Conservation (phyloP, 2,888 invertebrate species). For the Drosophila trichaetosa region DNA sequence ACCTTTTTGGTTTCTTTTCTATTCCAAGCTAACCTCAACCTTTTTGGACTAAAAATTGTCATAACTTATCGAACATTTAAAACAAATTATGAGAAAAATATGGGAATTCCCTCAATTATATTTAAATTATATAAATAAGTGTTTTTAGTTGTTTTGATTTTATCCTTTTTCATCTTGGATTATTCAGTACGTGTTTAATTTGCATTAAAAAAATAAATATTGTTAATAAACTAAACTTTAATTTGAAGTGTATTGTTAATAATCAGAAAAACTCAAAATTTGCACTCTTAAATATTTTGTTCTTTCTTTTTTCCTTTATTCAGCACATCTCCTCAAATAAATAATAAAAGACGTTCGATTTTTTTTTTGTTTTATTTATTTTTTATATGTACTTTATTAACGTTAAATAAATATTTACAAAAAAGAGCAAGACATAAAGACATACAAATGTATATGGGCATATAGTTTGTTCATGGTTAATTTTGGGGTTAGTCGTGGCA, state of each 20-base stretch:
- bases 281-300: background rate
- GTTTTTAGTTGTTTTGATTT: background rate
- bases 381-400: conserved; percentile 76
- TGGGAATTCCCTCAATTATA: background rate
- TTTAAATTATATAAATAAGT: background rate
- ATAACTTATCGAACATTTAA: background rate
- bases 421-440: conserved; percentile 68
- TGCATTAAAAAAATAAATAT: background rate
- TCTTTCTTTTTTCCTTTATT: background rate
- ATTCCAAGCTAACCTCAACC: background rate
- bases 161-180: background rate
- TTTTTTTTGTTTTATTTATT: conserved; percentile 55
- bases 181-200: background rate
- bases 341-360: background rate
- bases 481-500: conserved; percentile 15
- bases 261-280: background rate
- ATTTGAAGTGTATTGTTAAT: background rate
- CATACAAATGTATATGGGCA: conserved; percentile 32
- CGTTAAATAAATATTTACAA: conserved; percentile 82
- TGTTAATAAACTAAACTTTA: background rate
- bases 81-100: background rate
- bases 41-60: background rate
- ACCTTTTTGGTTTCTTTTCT: background rate
- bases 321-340: conserved; percentile 2
- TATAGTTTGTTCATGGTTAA: conserved; percentile 45